Conservation (phyloP, 2,113 vertebrate genomes). For the Sebastes schlegelii region DNA sequence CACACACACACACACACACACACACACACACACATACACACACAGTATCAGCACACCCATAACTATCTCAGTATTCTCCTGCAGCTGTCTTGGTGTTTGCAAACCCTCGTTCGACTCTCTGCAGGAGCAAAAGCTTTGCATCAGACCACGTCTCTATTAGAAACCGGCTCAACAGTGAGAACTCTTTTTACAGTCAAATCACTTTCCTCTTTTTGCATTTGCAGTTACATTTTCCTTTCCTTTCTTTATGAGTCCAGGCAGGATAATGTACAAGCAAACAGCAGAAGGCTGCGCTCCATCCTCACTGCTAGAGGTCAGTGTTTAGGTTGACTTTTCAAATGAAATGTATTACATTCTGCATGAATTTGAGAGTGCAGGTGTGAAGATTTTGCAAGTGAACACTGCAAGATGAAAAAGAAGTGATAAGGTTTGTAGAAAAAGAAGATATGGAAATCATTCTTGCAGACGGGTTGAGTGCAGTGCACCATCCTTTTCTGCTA, state of each 20-base stretch:
- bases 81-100: constrained; percentile 28
- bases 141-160: constrained; percentile 19
- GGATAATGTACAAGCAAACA: constrained; percentile 20
- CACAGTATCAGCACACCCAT: constrained; percentile 1
- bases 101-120: constrained; percentile 18
- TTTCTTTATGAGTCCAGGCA: constrained; percentile 9
- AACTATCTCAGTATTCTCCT: constrained; percentile 19
- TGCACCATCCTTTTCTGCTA: constrained; percentile 28
- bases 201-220: constrained; percentile 10
- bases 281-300: not conserved
- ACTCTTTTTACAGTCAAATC: constrained; percentile 11
- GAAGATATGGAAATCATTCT: constrained; percentile 4
- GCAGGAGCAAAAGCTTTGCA: constrained; percentile 21
- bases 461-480: constrained; percentile 6
- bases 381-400: constrained; percentile 19
- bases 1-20: not conserved
- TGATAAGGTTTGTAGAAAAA: not conserved
- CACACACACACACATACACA: not conserved
- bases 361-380: not conserved
- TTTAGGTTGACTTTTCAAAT: constrained; percentile 9
- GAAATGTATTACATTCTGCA: not conserved
- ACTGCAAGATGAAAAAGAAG: constrained; percentile 1
- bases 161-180: constrained; percentile 6
- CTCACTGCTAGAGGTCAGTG: not conserved
- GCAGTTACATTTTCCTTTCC: constrained; percentile 17